Evolutionary conservation across 2,797 vertebrate genomes (phyloP).

Genomic region (Meda fulgida): DNA sequence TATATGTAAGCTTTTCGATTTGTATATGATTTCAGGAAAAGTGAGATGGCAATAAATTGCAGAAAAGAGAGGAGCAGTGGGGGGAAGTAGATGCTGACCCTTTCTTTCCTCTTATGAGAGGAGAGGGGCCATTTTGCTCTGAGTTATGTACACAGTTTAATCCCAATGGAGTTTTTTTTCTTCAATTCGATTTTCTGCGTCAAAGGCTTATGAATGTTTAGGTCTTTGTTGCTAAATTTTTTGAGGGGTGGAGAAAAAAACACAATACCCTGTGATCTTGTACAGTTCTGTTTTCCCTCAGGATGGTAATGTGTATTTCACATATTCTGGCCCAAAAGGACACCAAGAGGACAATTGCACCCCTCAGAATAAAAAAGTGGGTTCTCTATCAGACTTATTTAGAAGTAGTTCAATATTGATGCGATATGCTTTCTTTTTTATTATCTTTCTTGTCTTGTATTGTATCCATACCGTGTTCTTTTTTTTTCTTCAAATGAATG

Average conservation of each 20-base stretch:
- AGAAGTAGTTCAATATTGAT: constrained; percentile 59
- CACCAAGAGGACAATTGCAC: constrained; percentile 30
- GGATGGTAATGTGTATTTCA: neutral
- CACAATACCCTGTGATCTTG: neutral
- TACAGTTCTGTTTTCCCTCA: neutral
- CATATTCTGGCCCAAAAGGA: constrained; percentile 48
- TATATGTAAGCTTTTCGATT: constrained; percentile 77
- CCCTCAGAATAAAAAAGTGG: constrained; percentile 45
- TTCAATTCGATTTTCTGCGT: constrained; percentile 4
- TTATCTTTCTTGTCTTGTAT: constrained; percentile 24
- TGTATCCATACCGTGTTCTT: neutral
- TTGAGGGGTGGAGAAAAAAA: neutral
- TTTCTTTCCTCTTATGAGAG: constrained; percentile 83
- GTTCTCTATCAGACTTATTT: constrained; percentile 46
- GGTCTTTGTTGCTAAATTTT: constrained; percentile 9
- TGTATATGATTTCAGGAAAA: constrained; percentile 88
- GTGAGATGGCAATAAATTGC: constrained; percentile 83
- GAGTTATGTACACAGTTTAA: constrained; percentile 72
- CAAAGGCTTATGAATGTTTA: neutral
- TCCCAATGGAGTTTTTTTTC: constrained; percentile 37
- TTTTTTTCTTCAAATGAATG: neutral
- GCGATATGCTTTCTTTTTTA: constrained; percentile 53
- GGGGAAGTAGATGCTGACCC: constrained; percentile 81
- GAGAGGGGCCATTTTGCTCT: constrained; percentile 77
- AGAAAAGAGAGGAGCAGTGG: constrained; percentile 80